phyloP scores from a whole-genome alignment of 2,888 invertebrate species.

The Chrysodeixis includens region DNA sequence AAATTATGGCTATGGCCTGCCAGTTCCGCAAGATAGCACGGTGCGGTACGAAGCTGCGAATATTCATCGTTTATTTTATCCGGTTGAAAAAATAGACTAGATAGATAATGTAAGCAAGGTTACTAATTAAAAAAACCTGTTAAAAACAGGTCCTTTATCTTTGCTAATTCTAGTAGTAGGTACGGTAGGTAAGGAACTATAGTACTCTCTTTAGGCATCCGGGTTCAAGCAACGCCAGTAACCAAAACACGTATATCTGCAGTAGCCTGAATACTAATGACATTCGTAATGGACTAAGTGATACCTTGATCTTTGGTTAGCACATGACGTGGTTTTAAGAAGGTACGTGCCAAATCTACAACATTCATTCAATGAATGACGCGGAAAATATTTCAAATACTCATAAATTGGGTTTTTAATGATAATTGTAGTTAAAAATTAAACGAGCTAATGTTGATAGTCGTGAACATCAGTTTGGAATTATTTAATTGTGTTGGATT shows the following conservation, averaged over 20 bases:
- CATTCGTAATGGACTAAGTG: constrained; percentile 41
- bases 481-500: too few relatives aligned
- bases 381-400: constrained; percentile 11
- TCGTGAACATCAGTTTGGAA: too few relatives aligned
- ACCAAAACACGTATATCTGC: neutral
- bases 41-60: neutral
- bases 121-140: neutral
- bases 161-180: neutral
- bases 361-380: constrained; percentile 36
- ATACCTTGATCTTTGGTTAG: constrained; percentile 62
- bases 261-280: constrained; percentile 28
- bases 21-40: neutral
- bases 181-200: neutral
- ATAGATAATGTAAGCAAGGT: neutral
- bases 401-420: constrained; percentile 25
- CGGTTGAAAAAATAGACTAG: neutral
- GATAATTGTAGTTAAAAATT: constrained; percentile 27
- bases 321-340: constrained; percentile 45
- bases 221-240: neutral
- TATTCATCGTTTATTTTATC: neutral
- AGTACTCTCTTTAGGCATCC: neutral
- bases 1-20: neutral
- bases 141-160: neutral
- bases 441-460: too few relatives aligned
- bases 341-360: constrained; percentile 63